These are phyloP conservation scores for Sphaeridia pumilis DNA, from an alignment of 2,888 invertebrate genomes.

Conservation along the genomic window DNA sequence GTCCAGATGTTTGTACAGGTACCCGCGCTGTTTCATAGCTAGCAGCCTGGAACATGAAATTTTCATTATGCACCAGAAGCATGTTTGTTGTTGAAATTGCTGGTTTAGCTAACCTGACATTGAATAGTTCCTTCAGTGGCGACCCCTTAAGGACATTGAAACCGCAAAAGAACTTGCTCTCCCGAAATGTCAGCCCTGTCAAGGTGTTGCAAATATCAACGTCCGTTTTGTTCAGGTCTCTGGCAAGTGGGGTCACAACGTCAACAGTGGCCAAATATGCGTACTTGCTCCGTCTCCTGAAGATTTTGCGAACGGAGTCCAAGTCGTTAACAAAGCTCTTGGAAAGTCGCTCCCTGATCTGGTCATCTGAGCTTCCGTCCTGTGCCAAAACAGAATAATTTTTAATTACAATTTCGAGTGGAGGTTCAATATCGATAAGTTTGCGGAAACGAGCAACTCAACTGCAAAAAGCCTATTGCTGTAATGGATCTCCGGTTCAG, in stretches of 20 bases:
- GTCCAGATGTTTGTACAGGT: not conserved
- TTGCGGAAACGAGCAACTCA: not conserved
- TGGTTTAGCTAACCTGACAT: not conserved
- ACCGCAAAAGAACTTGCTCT: not conserved
- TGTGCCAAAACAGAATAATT: not conserved
- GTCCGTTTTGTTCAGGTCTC: not conserved
- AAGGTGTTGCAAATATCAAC: not conserved
- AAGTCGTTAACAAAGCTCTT: not conserved
- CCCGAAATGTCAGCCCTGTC: not conserved
- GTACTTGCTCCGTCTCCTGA: not conserved
- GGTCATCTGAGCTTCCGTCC: not conserved
- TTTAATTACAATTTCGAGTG: not conserved
- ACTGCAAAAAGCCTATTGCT: not conserved
- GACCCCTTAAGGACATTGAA: not conserved
- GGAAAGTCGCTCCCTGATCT: not conserved
- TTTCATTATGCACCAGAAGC: not conserved
- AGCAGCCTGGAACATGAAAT: not conserved
- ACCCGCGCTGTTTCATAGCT: not conserved
- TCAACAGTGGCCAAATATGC: not conserved
- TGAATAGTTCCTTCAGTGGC: not conserved
- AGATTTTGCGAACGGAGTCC: not conserved
- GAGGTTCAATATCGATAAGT: not conserved
- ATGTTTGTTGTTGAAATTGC: not conserved
- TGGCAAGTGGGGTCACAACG: not conserved
- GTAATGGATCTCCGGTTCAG: constrained; percentile 1